phyloP scores from a whole-genome alignment of 2,888 invertebrate species.

The Hydrotaea cyrtoneurina region DNA sequence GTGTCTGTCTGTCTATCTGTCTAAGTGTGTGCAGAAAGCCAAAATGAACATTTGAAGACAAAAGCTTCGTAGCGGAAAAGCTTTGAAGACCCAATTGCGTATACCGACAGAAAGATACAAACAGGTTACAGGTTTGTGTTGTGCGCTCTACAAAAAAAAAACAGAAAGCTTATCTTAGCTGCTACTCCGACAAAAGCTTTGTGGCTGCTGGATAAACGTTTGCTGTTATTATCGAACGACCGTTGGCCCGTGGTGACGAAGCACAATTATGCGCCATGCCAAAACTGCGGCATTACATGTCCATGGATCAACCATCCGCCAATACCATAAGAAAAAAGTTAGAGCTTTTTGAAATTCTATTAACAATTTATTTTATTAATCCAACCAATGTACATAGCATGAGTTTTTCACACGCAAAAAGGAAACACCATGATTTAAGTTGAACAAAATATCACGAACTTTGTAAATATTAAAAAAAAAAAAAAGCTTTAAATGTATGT shows the following conservation, averaged over 20 bases:
- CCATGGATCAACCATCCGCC: slow-evolving; percentile 81
- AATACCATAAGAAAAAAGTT: slow-evolving; percentile 80
- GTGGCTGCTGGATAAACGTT: no score
- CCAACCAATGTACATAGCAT: slow-evolving; percentile 1
- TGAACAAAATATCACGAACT: no score
- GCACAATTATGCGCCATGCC: slow-evolving; percentile 85
- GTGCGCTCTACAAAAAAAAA: not conserved
- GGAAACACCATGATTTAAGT: no score
- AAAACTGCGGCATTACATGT: slow-evolving; percentile 91
- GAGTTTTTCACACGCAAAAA: not conserved
- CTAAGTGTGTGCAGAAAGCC: not conserved
- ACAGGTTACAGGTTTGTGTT: slow-evolving; percentile 29
- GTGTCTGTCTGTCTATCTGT: no score
- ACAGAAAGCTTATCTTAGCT: slow-evolving; percentile 15
- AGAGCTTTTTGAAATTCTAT: slow-evolving; percentile 68
- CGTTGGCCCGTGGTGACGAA: slow-evolving; percentile 50
- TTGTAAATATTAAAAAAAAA: not conserved
- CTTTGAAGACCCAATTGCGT: not conserved
- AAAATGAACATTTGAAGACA: slow-evolving; percentile 8
- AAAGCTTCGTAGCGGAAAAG: slow-evolving; percentile 15
- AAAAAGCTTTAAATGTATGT: not conserved
- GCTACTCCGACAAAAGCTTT: not conserved
- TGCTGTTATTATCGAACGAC: slow-evolving; percentile 6
- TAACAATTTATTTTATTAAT: not conserved
- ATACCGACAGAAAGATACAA: no score